A percentile compares a stretch with the other conserved stretches of the same genome.
phyloP scores from a whole-genome alignment of 2,797 vertebrate species.

The Kryptopterus vitreolus region DNA sequence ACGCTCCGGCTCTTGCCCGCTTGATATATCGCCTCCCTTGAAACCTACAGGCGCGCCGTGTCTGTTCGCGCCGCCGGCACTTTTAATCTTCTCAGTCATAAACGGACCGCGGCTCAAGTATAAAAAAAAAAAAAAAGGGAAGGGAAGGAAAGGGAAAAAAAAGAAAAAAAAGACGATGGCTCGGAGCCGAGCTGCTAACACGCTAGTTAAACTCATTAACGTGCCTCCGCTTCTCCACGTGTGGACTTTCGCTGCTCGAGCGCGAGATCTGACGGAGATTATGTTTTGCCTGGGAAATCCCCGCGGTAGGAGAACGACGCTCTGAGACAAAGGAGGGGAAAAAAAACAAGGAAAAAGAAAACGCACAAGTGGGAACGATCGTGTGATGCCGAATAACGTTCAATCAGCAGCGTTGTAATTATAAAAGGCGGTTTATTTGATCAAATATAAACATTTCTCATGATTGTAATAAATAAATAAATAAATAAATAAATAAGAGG shows the following conservation, averaged over 20 bases:
- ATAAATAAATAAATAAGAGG: too few species aligned
- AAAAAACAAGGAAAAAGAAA: background rate
- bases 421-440: too few species aligned
- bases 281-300: conserved; percentile 22
- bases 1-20: conserved; percentile 65
- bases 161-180: conserved; percentile 52
- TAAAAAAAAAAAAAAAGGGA: conserved; percentile 58
- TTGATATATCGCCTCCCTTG: conserved; percentile 74
- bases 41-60: conserved; percentile 66
- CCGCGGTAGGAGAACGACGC: background rate
- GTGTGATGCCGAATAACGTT: background rate
- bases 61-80: conserved; percentile 59
- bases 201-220: conserved; percentile 70
- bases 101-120: conserved; percentile 61
- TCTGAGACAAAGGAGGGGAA: background rate
- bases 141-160: conserved; percentile 52
- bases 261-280: conserved; percentile 19
- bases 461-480: too few species aligned
- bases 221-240: conserved; percentile 53
- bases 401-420: too few species aligned
- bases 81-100: conserved; percentile 71
- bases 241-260: background rate
- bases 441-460: too few species aligned
- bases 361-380: background rate
- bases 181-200: conserved; percentile 62